These are phyloP conservation scores for Enteromius unitaeniatus DNA, from an alignment of 2,797 vertebrate species.

Conservation along the genomic window DNA sequence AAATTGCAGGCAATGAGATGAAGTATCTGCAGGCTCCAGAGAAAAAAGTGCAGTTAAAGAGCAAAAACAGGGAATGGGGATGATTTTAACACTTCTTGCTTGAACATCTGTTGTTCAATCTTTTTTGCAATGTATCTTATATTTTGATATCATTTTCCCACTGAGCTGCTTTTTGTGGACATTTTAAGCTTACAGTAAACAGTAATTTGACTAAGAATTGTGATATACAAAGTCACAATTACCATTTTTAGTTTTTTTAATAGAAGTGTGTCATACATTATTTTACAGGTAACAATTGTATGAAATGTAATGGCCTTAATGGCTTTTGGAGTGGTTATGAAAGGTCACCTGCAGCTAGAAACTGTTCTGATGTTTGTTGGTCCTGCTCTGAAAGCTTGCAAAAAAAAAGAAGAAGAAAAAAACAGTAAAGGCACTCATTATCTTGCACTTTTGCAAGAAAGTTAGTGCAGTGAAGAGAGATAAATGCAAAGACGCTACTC, in stretches of 20 bases:
- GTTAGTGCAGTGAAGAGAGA: background rate
- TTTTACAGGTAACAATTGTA: background rate
- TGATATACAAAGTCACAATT: background rate
- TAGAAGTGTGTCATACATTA: background rate
- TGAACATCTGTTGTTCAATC: background rate
- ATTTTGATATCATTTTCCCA: background rate
- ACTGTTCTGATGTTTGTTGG: background rate
- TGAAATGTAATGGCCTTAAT: background rate
- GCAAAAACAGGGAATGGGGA: background rate
- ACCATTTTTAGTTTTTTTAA: background rate
- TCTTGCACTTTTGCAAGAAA: background rate
- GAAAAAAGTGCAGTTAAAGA: background rate
- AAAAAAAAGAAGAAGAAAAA: no score
- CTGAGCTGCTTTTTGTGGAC: background rate
- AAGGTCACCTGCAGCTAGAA: background rate
- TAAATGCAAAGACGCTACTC: background rate
- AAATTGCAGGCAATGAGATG: background rate
- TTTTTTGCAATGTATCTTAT: background rate
- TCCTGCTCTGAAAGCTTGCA: background rate
- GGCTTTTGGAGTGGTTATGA: background rate
- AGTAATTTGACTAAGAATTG: background rate
- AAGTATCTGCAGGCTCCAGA: background rate
- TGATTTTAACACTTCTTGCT: background rate
- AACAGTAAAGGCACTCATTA: conserved; percentile 1
- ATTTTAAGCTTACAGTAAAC: background rate